phyloP scores from a whole-genome alignment of 2,888 invertebrate species.

The Cheilosia scutellata region DNA sequence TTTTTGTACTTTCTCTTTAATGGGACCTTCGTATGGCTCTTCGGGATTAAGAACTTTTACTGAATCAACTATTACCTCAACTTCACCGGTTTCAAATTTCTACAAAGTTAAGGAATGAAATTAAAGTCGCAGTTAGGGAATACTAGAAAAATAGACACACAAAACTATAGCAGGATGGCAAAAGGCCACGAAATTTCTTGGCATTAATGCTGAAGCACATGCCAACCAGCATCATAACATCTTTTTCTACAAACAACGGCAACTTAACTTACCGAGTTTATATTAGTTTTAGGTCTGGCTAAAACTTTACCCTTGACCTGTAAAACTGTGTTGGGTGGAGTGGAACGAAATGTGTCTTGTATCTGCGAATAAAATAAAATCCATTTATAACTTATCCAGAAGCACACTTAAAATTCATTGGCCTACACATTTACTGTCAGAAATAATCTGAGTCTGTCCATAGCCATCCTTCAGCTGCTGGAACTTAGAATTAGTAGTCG shows the following conservation, averaged over 20 bases:
- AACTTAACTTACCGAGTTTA: constrained; percentile 80
- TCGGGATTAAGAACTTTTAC: constrained; percentile 85
- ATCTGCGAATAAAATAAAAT: constrained; percentile 77
- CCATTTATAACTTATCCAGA: background rate
- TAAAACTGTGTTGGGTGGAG: constrained; percentile 81
- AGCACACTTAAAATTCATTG: background rate
- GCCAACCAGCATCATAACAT: background rate
- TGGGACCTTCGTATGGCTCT: constrained; percentile 82
- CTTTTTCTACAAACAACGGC: background rate
- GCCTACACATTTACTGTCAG: constrained; percentile 82
- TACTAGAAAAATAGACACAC: no score
- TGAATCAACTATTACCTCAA: constrained; percentile 86
- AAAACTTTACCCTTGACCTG: constrained; percentile 83
- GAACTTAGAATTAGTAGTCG: constrained; percentile 82
- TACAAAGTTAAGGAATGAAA: constrained; percentile 62
- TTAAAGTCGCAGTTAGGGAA: no score
- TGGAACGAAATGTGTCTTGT: constrained; percentile 79
- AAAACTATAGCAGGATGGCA: no score
- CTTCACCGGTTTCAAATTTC: constrained; percentile 86
- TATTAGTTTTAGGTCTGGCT: constrained; percentile 82
- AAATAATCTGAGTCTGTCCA: constrained; percentile 84
- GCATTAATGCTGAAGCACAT: no score
- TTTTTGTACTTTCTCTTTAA: constrained; percentile 81
- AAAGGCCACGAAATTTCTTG: no score
- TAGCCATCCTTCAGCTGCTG: constrained; percentile 84